These are phyloP conservation scores for Vulpes vulpes DNA, from an alignment of 2,113 vertebrate genomes.

Conservation along the genomic window DNA sequence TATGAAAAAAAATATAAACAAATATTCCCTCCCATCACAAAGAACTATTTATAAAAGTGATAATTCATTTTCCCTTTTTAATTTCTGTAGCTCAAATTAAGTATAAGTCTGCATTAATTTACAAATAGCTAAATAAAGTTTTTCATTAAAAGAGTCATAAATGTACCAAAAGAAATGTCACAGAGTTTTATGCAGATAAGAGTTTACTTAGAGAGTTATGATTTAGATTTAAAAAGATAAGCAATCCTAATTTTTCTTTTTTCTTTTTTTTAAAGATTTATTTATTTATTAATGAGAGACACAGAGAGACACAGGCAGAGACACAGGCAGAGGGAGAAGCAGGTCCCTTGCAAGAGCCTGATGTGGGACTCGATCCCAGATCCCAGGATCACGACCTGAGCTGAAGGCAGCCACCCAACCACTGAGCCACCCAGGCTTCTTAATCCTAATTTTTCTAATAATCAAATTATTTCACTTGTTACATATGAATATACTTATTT, in stretches of 20 bases:
- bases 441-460: not conserved
- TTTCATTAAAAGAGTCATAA: not conserved
- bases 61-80: not conserved
- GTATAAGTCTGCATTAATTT: not conserved
- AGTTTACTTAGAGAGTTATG: not conserved
- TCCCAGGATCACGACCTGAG: too few species aligned
- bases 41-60: not conserved
- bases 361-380: too few species aligned
- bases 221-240: not conserved
- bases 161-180: not conserved
- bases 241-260: not conserved
- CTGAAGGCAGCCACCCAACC: too few species aligned
- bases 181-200: not conserved
- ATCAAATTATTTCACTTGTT: conserved; percentile 9
- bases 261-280: too few species aligned
- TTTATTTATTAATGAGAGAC: too few species aligned
- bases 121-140: not conserved
- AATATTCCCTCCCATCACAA: not conserved
- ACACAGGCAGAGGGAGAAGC: too few species aligned
- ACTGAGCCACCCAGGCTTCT: too few species aligned
- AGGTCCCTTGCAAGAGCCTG: too few species aligned
- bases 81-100: not conserved
- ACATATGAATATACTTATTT: not conserved
- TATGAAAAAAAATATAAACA: not conserved
- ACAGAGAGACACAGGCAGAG: too few species aligned